phyloP scores from a whole-genome alignment of 1,140 invertebrate species.

The Pomacea maculata region DNA sequence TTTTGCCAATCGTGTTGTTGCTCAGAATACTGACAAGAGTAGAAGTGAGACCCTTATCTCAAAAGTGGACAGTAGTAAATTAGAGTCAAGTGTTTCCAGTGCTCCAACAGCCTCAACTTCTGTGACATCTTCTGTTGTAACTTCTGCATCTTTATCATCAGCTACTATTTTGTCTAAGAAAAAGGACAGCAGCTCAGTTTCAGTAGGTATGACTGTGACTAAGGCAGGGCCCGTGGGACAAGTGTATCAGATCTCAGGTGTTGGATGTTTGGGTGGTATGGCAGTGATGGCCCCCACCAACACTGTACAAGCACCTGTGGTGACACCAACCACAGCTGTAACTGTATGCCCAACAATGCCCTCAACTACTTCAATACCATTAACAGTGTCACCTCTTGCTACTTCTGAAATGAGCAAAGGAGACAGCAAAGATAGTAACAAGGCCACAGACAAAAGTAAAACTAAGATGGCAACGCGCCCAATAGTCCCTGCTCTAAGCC shows the following conservation, averaged over 20 bases:
- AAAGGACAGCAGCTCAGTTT: conserved; percentile 14
- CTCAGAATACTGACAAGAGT: not conserved
- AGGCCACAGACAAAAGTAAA: conserved; percentile 27
- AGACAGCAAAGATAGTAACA: conserved; percentile 25
- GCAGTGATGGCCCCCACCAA: conserved; percentile 28
- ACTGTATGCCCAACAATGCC: conserved; percentile 7
- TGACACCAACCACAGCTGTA: conserved; percentile 16
- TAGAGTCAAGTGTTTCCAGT: not conserved
- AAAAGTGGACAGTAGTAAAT: not conserved
- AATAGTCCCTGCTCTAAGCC: conserved; percentile 53
- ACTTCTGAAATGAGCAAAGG: conserved; percentile 16
- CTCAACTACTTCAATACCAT: conserved; percentile 17
- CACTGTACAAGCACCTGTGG: conserved; percentile 28
- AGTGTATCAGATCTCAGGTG: conserved; percentile 40
- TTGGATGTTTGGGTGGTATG: conserved; percentile 31
- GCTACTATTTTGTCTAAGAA: conserved; percentile 12
- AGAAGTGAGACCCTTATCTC: not conserved
- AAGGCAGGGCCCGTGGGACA: conserved; percentile 26
- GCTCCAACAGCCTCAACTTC: not conserved
- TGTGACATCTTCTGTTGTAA: not conserved
- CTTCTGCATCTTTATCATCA: conserved; percentile 1
- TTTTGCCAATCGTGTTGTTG: conserved; percentile 12
- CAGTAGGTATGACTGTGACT: conserved; percentile 12
- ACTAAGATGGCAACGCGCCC: conserved; percentile 48
- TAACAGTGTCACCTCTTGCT: conserved; percentile 32